A percentile compares a stretch with the other conserved stretches of the same genome.
These are phyloP conservation scores for Caradrina clavipalpis DNA, from an alignment of 2,888 invertebrate species.

Conservation along the genomic window DNA sequence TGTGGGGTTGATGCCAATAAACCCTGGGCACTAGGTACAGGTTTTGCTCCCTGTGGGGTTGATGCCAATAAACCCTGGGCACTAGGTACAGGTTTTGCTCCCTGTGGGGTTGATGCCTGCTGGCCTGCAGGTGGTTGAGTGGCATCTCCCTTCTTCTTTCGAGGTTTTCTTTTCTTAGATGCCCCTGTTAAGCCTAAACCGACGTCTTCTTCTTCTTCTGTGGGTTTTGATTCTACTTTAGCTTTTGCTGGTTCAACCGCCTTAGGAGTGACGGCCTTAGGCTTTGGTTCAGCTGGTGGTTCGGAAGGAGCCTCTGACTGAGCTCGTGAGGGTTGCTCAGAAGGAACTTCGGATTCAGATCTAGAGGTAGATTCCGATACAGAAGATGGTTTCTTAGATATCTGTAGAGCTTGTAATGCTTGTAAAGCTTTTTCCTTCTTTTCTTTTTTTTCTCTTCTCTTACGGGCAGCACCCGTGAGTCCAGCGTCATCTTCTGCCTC, in stretches of 20 bases:
- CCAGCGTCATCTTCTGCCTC: conserved; percentile 46
- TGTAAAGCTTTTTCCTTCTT: conserved; percentile 67
- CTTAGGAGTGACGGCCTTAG: conserved; percentile 3
- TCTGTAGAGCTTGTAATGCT: conserved; percentile 41
- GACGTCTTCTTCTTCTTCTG: conserved; percentile 50
- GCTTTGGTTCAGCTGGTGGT: conserved; percentile 1
- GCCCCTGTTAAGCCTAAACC: conserved; percentile 60
- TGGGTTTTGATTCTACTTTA: conserved; percentile 12
- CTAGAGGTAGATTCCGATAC: conserved; percentile 30
- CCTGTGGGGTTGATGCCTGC: conserved; percentile 7
- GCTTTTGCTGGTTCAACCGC: conserved; percentile 13
- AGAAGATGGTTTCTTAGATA: conserved; percentile 36
- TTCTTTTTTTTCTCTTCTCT: conserved; percentile 61
- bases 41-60: too few species aligned
- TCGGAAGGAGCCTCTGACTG: conserved; percentile 47
- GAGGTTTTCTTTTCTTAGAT: conserved; percentile 61
- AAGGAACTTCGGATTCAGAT: conserved; percentile 20
- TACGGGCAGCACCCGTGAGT: conserved; percentile 56
- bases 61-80: conserved; percentile 14
- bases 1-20: conserved; percentile 13
- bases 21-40: too few species aligned
- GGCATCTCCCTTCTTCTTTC: conserved; percentile 54
- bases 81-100: conserved; percentile 3
- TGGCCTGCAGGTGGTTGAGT: conserved; percentile 20
- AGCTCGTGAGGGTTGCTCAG: conserved; percentile 36